phyloP scores from a whole-genome alignment of 2,797 vertebrate species.

The Macropus fuliginosus region DNA sequence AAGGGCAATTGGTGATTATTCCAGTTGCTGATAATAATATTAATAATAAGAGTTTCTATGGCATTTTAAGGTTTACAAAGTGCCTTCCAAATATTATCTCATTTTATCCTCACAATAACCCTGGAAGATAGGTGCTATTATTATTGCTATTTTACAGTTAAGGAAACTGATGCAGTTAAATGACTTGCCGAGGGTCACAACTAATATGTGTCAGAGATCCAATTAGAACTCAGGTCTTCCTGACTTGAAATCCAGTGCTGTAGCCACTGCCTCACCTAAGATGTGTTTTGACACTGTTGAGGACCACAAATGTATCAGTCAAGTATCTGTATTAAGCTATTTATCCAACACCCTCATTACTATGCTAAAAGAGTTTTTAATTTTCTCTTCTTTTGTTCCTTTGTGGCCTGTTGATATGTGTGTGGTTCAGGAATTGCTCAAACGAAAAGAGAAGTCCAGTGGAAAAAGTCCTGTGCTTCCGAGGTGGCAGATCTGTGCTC shows the following conservation, averaged over 20 bases:
- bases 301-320: neutral
- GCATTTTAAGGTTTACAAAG: neutral
- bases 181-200: neutral
- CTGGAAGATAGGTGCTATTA: neutral
- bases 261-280: neutral
- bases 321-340: neutral
- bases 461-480: neutral
- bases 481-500: neutral
- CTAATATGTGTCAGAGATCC: neutral
- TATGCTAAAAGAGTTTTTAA: neutral
- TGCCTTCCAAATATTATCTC: neutral
- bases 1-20: neutral
- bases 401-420: neutral
- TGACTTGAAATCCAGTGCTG: neutral
- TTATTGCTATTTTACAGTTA: neutral
- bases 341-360: neutral
- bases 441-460: neutral
- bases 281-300: neutral
- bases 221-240: neutral
- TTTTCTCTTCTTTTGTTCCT: neutral
- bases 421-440: neutral
- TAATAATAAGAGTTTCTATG: neutral
- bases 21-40: neutral
- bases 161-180: neutral
- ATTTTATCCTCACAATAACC: neutral